Evolutionary conservation across 2,888 invertebrate genomes (phyloP).

Genomic region (Salpingus planirostris): DNA sequence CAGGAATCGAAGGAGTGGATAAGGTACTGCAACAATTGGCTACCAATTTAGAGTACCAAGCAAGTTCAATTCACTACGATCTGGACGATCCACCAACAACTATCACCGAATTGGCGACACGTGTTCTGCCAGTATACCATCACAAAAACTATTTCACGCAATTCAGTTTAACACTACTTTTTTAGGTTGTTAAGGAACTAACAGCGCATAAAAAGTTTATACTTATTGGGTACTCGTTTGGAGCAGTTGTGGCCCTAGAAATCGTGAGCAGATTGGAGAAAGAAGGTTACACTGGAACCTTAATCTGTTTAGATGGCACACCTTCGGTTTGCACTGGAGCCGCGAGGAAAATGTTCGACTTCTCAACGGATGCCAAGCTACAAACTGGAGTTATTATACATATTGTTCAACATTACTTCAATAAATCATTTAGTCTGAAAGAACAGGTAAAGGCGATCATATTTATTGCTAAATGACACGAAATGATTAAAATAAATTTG

Average conservation of each 20-base stretch:
- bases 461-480: too few species aligned
- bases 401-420: not conserved
- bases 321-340: slow-evolving; percentile 54
- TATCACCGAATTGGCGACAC: too few species aligned
- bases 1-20: slow-evolving; percentile 60
- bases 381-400: slow-evolving; percentile 42
- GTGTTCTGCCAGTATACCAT: too few species aligned
- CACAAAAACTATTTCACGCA: too few species aligned
- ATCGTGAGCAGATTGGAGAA: not conserved
- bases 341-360: slow-evolving; percentile 40
- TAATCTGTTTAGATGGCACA: slow-evolving; percentile 76
- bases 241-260: not conserved
- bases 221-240: slow-evolving; percentile 48
- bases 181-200: too few species aligned
- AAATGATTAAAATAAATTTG: too few species aligned
- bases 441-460: not conserved
- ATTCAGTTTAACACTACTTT: too few species aligned
- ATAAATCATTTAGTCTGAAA: not conserved
- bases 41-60: not conserved
- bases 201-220: too few species aligned
- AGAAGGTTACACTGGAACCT: slow-evolving; percentile 23
- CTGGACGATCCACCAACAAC: too few species aligned
- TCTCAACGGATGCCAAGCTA: slow-evolving; percentile 43
- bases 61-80: not conserved
- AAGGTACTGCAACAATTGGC: slow-evolving; percentile 41